Evolutionary conservation across 1,140 invertebrate species (phyloP).

Genomic region (Lucilia sericata): DNA sequence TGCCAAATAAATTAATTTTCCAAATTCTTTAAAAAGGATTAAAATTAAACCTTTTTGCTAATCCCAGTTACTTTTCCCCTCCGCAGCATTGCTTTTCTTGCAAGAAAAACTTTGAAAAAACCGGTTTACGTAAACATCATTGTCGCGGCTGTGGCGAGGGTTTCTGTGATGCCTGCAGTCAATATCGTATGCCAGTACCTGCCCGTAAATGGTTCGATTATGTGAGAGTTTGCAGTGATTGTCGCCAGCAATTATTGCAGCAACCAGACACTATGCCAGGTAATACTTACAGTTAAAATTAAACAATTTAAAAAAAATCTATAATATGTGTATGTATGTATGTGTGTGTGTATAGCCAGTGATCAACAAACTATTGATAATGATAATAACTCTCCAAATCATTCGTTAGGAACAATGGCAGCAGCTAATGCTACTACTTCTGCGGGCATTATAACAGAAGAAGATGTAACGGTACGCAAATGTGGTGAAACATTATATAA

Average conservation of each 20-base stretch:
- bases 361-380: slow-evolving; percentile 31
- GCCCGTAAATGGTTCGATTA: slow-evolving; percentile 75
- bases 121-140: slow-evolving; percentile 78
- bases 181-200: slow-evolving; percentile 74
- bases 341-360: slow-evolving; percentile 48
- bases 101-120: slow-evolving; percentile 70
- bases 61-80: slow-evolving; percentile 48
- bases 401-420: not conserved
- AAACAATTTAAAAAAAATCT: not conserved
- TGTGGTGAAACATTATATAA: slow-evolving; percentile 76
- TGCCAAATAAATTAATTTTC: no score
- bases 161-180: slow-evolving; percentile 77
- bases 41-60: not conserved
- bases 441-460: slow-evolving; percentile 54
- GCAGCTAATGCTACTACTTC: slow-evolving; percentile 40
- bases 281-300: slow-evolving; percentile 38
- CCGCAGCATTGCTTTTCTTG: slow-evolving; percentile 78
- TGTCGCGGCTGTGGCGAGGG: slow-evolving; percentile 83
- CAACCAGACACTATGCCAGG: slow-evolving; percentile 59
- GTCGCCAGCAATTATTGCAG: slow-evolving; percentile 68
- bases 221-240: slow-evolving; percentile 78
- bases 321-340: slow-evolving; percentile 16
- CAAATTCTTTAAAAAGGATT: no score
- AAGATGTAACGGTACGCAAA: slow-evolving; percentile 74
- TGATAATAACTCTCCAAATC: slow-evolving; percentile 36